phyloP scores from a whole-genome alignment of 2,888 invertebrate species.

The Selenia dentaria region DNA sequence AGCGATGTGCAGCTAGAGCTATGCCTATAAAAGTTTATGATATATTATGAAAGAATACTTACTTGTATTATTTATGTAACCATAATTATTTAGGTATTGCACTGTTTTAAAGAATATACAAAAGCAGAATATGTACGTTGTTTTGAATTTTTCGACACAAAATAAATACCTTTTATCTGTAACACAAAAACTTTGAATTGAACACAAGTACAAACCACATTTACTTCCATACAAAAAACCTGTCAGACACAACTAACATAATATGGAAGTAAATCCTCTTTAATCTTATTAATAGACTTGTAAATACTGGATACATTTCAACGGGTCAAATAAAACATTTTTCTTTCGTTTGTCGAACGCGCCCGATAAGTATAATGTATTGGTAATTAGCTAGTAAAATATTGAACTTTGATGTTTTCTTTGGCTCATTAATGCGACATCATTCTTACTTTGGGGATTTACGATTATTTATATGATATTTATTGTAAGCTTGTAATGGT shows the following conservation, averaged over 20 bases:
- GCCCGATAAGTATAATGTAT: slow-evolving; percentile 77
- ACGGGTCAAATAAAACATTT: slow-evolving; percentile 70
- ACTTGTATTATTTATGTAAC: too few relatives aligned
- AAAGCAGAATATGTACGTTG: too few relatives aligned
- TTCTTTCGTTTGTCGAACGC: slow-evolving; percentile 51
- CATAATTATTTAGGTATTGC: too few relatives aligned
- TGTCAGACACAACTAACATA: slow-evolving; percentile 35
- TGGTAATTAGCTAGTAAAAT: slow-evolving; percentile 77
- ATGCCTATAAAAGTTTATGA: too few relatives aligned
- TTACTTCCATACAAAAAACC: slow-evolving; percentile 11
- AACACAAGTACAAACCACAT: too few relatives aligned
- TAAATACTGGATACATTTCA: slow-evolving; percentile 67
- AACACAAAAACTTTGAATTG: too few relatives aligned
- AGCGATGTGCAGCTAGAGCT: too few relatives aligned
- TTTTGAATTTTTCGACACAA: too few relatives aligned
- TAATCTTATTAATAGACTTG: slow-evolving; percentile 74
- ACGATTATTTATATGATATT: slow-evolving; percentile 57
- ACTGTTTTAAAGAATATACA: too few relatives aligned
- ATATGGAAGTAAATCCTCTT: slow-evolving; percentile 47
- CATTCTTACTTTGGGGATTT: slow-evolving; percentile 71
- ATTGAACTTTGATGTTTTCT: slow-evolving; percentile 72
- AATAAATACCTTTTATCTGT: too few relatives aligned
- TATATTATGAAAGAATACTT: too few relatives aligned
- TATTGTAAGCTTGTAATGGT: slow-evolving; percentile 46
- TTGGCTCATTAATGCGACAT: slow-evolving; percentile 71